Evolutionary conservation across 2,888 invertebrate species (phyloP).

Genomic region (Drosophila testacea): DNA sequence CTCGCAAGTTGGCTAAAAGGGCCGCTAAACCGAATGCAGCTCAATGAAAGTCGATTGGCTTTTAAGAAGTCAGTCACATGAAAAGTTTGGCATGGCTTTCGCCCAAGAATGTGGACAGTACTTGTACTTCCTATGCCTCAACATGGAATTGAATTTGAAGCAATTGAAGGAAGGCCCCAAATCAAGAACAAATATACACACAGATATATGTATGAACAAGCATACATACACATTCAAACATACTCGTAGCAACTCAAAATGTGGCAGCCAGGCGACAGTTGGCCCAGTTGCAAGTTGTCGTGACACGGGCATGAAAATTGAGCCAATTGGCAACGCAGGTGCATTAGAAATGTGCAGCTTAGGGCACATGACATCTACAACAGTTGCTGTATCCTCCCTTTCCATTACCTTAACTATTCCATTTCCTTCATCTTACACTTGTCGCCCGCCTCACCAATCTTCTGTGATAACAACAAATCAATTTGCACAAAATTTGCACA

Average conservation of each 20-base stretch:
- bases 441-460: neutral
- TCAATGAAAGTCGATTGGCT: slow-evolving; percentile 73
- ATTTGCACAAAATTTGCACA: slow-evolving; percentile 80
- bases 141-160: slow-evolving; percentile 74
- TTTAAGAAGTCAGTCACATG: slow-evolving; percentile 76
- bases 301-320: slow-evolving; percentile 74
- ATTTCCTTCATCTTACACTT: neutral
- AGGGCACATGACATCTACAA: slow-evolving; percentile 27
- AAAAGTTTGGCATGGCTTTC: slow-evolving; percentile 62
- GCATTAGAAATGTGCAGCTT: slow-evolving; percentile 71
- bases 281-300: slow-evolving; percentile 74
- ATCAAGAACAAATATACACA: slow-evolving; percentile 30
- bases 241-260: slow-evolving; percentile 4
- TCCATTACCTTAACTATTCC: slow-evolving; percentile 2
- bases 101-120: slow-evolving; percentile 57
- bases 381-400: slow-evolving; percentile 8
- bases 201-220: neutral
- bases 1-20: slow-evolving; percentile 29
- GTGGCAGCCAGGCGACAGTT: slow-evolving; percentile 60
- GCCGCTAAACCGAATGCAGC: slow-evolving; percentile 50
- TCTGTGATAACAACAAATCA: slow-evolving; percentile 79
- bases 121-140: slow-evolving; percentile 29
- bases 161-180: slow-evolving; percentile 59
- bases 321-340: slow-evolving; percentile 74
- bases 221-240: neutral